phyloP scores from a whole-genome alignment of 2,797 vertebrate species.

The Gambelia wislizenii region DNA sequence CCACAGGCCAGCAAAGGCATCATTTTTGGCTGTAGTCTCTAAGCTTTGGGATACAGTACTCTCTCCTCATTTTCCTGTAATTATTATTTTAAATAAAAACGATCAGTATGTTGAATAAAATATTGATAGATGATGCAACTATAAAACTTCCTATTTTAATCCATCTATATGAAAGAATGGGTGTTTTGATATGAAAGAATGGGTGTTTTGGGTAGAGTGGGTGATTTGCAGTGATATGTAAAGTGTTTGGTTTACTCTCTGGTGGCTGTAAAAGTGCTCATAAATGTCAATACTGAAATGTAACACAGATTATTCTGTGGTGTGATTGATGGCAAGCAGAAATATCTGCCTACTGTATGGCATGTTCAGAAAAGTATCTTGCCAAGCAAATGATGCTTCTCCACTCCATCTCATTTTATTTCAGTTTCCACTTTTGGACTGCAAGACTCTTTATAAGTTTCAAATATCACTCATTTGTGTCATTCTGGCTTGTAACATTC shows the following conservation, averaged over 20 bases:
- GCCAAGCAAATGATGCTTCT: background rate
- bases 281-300: conserved; percentile 17
- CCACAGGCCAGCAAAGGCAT: conserved; percentile 22
- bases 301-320: background rate
- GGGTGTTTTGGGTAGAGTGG: background rate
- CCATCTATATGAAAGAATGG: background rate
- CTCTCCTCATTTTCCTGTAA: conserved; percentile 9
- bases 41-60: background rate
- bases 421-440: conserved; percentile 24
- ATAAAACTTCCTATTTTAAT: conserved; percentile 37
- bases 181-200: background rate
- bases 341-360: conserved; percentile 32
- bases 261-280: background rate
- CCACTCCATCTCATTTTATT: conserved; percentile 2
- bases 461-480: conserved; percentile 24
- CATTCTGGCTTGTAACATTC: background rate
- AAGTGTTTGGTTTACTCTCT: background rate
- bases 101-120: conserved; percentile 27
- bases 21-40: conserved; percentile 4
- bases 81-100: conserved; percentile 43
- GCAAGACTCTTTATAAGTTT: background rate
- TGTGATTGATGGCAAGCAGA: conserved; percentile 9
- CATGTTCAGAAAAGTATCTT: conserved; percentile 5
- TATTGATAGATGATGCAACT: background rate
- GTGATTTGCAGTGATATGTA: conserved; percentile 12